phyloP scores from a whole-genome alignment of 2,797 vertebrate genomes.

The Peromyscus attwateri region DNA sequence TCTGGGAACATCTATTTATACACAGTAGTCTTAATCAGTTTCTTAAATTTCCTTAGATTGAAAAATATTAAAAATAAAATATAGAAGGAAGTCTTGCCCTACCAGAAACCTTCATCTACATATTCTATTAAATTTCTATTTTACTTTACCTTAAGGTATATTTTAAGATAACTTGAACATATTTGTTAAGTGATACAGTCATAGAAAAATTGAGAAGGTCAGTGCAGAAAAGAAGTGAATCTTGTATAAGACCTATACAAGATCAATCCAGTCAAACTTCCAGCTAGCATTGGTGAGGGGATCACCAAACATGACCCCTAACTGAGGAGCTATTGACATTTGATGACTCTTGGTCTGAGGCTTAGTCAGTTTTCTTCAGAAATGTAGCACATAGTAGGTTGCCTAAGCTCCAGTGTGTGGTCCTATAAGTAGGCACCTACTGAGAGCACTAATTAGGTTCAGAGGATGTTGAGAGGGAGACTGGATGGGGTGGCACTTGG shows the following conservation, averaged over 20 bases:
- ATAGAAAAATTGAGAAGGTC: neutral
- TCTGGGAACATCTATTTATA: neutral
- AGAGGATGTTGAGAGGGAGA: neutral
- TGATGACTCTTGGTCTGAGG: neutral
- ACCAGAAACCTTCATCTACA: neutral
- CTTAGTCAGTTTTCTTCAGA: neutral
- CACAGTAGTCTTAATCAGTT: neutral
- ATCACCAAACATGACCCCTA: neutral
- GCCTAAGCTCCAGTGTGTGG: neutral
- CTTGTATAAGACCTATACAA: too few relatives aligned
- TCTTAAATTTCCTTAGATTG: neutral
- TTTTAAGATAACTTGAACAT: conserved; percentile 17
- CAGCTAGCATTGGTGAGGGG: neutral
- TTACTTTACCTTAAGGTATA: neutral
- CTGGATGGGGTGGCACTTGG: neutral
- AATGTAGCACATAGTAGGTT: neutral
- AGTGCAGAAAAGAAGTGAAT: neutral
- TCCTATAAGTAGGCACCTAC: too few relatives aligned
- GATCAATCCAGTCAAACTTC: neutral
- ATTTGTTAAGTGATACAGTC: neutral
- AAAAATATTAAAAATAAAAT: neutral
- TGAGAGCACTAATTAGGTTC: too few relatives aligned
- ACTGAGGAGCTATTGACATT: neutral
- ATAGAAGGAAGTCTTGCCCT: neutral
- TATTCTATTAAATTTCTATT: conserved; percentile 25